Evolutionary conservation across 2,888 invertebrate genomes (phyloP), one percentile per base, ranked within the genome.

Genomic region (Craniophora ligustri): DNA sequence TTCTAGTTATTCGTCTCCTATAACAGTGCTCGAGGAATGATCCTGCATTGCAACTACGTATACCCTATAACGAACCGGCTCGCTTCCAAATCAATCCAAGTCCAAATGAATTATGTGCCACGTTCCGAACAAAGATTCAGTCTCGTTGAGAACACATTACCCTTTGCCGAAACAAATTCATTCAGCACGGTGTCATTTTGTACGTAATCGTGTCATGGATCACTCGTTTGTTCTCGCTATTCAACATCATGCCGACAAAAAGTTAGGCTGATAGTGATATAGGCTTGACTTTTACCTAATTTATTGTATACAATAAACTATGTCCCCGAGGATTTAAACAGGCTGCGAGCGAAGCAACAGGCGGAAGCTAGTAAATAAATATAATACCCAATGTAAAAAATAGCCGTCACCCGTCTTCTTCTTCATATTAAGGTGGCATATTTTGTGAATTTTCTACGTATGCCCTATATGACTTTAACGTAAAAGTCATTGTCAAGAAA

Each of bases 191-290:
- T 35, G 21, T 56, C 44, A 57, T 63, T 63, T 58, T 51, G 42
- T 55, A 30, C 44, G 34, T 47, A 65, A 62, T 62, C 5, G 19
- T 58, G 75, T 58, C 65, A 71, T 60, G 50, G 59, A 62, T 62
- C 65, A 42, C 36, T 31, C 15, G 41, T 70, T 70, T 26, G 63
- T 49, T 55, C 32, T 41, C 58, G 47, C 3, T 18, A 31, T 35
- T 47, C 35, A n/a, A 14, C 7, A 2, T 28, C 28, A 61, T 19
- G 19, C 23, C 10, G 23, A 23, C 23, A 23, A 23, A 23, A 10
- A 23, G 23, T 23, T 26, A n/a, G n/a, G 5, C n/a, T 10, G 23
- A 2, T 10, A 3, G 23, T 23, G 23, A 23, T 3, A 4, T 26
- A 26, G 26, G n/a, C 1, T 16, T n/a, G 15, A 7, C 18, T 34